phyloP scores from a whole-genome alignment of 2,888 invertebrate species.

The Drosophila rubida region DNA sequence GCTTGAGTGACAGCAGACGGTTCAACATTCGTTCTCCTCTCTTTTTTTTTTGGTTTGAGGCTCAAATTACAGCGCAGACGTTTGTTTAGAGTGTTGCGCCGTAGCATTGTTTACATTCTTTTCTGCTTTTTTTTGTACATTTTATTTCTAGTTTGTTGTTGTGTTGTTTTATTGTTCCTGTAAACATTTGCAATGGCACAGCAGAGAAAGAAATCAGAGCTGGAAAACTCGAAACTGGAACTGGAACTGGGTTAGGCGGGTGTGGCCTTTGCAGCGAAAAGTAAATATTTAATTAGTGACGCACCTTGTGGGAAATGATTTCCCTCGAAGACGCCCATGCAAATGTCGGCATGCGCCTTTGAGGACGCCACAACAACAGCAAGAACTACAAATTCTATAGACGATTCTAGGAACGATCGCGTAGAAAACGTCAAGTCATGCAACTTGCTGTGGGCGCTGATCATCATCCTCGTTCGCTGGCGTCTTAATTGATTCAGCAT shows the following conservation, averaged over 20 bases:
- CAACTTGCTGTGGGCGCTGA: not conserved
- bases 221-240: slow-evolving; percentile 30
- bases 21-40: slow-evolving; percentile 4
- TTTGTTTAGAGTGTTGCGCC: slow-evolving; percentile 51
- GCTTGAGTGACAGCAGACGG: slow-evolving; percentile 60
- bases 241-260: slow-evolving; percentile 72
- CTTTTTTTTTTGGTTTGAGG: slow-evolving; percentile 15
- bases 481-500: slow-evolving; percentile 61
- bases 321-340: slow-evolving; percentile 33
- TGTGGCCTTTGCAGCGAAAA: slow-evolving; percentile 41
- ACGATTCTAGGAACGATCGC: slow-evolving; percentile 59
- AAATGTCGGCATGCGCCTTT: slow-evolving; percentile 54
- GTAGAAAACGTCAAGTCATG: slow-evolving; percentile 54
- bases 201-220: slow-evolving; percentile 55
- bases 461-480: slow-evolving; percentile 3
- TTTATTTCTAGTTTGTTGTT: slow-evolving; percentile 17
- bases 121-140: slow-evolving; percentile 1
- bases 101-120: slow-evolving; percentile 56
- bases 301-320: slow-evolving; percentile 77
- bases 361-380: not conserved
- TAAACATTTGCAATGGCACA: slow-evolving; percentile 77
- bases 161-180: slow-evolving; percentile 11
- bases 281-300: slow-evolving; percentile 75
- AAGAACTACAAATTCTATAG: not conserved
- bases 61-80: slow-evolving; percentile 60